Conservation (phyloP, 2,113 vertebrate genomes). For the Fulica atra region DNA sequence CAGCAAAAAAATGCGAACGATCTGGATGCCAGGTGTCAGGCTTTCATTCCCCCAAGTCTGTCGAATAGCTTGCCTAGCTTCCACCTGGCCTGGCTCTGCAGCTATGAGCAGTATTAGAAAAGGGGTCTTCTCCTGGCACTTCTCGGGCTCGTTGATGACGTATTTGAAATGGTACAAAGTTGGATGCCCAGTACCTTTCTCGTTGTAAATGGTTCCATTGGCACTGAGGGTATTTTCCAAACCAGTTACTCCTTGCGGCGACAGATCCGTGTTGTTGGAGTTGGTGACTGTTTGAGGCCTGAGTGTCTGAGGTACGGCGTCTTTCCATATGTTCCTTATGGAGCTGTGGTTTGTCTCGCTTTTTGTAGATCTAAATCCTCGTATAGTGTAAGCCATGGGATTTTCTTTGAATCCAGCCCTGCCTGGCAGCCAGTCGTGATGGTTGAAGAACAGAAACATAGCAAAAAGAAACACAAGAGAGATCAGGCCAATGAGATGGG, state of each 20-base stretch:
- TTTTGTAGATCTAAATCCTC: constrained; percentile 80
- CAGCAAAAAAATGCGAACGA: constrained; percentile 88
- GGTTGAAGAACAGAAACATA: constrained; percentile 83
- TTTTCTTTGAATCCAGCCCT: constrained; percentile 80
- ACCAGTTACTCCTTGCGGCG: constrained; percentile 73
- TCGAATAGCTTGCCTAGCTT: constrained; percentile 92
- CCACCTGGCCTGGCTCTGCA: constrained; percentile 86
- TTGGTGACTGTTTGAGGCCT: constrained; percentile 75
- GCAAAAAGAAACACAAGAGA: constrained; percentile 85
- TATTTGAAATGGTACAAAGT: constrained; percentile 84
- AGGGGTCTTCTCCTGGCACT: constrained; percentile 82
- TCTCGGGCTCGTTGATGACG: constrained; percentile 87
- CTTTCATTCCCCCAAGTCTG: constrained; percentile 96
- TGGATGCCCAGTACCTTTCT: constrained; percentile 64
- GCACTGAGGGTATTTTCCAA: constrained; percentile 77
- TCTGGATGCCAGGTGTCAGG: constrained; percentile 77
- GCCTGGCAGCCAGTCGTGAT: constrained; percentile 85
- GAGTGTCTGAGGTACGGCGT: constrained; percentile 73
- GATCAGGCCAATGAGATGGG: constrained; percentile 81
- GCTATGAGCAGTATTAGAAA: constrained; percentile 92
- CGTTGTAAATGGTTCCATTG: constrained; percentile 82
- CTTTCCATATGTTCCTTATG: constrained; percentile 78
- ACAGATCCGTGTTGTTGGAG: constrained; percentile 71
- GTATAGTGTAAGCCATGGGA: constrained; percentile 81
- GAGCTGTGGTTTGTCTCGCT: constrained; percentile 81